Evolutionary conservation across 2,888 invertebrate species (phyloP).

Genomic region (Cephus nigrinus): DNA sequence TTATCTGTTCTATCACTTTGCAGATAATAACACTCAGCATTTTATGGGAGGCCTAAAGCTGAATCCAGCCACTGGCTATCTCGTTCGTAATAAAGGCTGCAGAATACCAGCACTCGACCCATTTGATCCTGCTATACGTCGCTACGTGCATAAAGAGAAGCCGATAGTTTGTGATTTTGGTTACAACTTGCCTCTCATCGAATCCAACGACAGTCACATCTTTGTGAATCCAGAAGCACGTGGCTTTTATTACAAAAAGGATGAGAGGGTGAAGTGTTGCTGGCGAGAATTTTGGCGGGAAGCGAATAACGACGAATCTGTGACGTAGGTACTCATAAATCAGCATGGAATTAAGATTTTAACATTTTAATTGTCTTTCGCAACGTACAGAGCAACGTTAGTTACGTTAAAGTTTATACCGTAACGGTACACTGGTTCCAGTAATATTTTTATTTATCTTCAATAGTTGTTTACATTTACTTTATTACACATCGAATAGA

Average conservation of each 20-base stretch:
- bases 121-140: slow-evolving; percentile 70
- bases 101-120: slow-evolving; percentile 75
- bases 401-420: too few species aligned
- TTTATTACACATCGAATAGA: too few species aligned
- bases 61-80: slow-evolving; percentile 57
- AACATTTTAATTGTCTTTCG: too few species aligned
- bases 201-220: slow-evolving; percentile 72
- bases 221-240: slow-evolving; percentile 69
- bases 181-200: slow-evolving; percentile 68
- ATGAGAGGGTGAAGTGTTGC: slow-evolving; percentile 71
- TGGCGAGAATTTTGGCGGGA: slow-evolving; percentile 72
- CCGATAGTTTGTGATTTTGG: slow-evolving; percentile 69
- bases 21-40: slow-evolving; percentile 31
- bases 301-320: slow-evolving; percentile 66
- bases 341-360: too few species aligned
- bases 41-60: slow-evolving; percentile 18
- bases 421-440: too few species aligned
- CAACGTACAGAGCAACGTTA: too few species aligned
- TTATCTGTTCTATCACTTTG: slow-evolving; percentile 1
- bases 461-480: too few species aligned
- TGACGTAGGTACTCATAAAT: slow-evolving; percentile 57
- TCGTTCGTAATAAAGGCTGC: slow-evolving; percentile 76
- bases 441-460: too few species aligned
- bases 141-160: slow-evolving; percentile 69
- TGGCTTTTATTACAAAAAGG: slow-evolving; percentile 67